phyloP scores from a whole-genome alignment of 2,797 vertebrate species.

The Amblyraja radiata region DNA sequence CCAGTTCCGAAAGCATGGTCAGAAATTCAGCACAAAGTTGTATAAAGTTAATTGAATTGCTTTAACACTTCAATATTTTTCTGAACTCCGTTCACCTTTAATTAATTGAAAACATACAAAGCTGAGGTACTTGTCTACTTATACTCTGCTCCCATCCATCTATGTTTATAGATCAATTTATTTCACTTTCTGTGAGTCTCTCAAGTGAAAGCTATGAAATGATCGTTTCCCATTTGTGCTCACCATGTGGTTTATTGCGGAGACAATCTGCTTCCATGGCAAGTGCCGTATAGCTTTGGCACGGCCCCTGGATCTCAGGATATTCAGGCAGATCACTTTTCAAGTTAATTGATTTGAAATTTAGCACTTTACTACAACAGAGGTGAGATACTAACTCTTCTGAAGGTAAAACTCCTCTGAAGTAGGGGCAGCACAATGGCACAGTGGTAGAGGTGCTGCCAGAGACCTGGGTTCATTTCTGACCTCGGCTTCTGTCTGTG shows the following conservation, averaged over 20 bases:
- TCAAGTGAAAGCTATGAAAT: conserved; percentile 8
- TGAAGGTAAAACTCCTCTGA: not conserved
- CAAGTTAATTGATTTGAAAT: not conserved
- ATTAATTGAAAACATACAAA: not conserved
- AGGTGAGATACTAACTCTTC: not conserved
- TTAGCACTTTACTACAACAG: not conserved
- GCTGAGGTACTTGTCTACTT: not conserved
- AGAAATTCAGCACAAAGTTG: not conserved
- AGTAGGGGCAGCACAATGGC: too few species aligned
- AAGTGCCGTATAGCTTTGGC: not conserved
- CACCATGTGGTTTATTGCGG: not conserved
- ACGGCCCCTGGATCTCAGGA: not conserved
- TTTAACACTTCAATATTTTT: not conserved
- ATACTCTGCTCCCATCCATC: not conserved
- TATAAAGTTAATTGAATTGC: not conserved
- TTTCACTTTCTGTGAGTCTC: not conserved
- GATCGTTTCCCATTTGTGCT: not conserved
- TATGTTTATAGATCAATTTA: not conserved
- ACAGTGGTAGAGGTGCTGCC: too few species aligned
- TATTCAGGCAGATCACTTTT: not conserved
- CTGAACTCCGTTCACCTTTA: not conserved
- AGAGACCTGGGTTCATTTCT: too few species aligned
- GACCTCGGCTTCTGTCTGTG: too few species aligned
- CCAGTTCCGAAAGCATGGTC: not conserved
- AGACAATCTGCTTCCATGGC: not conserved